A percentile compares a stretch with the other conserved stretches of the same genome.
phyloP scores from a whole-genome alignment of 92 coral and sea anemone genomes.

The Phymanthus crucifer region DNA sequence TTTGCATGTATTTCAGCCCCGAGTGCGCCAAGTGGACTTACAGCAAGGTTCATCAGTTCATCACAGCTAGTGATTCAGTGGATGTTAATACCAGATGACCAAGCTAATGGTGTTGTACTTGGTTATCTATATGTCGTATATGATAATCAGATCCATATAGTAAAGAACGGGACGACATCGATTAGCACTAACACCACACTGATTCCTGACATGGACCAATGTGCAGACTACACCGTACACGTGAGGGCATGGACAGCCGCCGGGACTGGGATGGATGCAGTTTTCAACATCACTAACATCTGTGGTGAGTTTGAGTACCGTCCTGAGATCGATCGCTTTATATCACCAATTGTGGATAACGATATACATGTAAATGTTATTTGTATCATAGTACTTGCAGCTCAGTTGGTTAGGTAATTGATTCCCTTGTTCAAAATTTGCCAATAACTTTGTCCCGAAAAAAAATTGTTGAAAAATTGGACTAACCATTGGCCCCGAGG shows the following conservation, averaged over 20 bases:
- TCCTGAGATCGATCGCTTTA: too few relatives aligned
- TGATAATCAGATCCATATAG: not conserved
- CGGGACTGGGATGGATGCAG: slow-evolving; percentile 48
- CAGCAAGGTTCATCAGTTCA: slow-evolving; percentile 27
- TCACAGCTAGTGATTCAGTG: slow-evolving; percentile 35
- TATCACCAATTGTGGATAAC: too few relatives aligned
- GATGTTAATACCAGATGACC: slow-evolving; percentile 16
- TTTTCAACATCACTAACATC: slow-evolving; percentile 7
- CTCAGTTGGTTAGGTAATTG: too few relatives aligned
- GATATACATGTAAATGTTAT: too few relatives aligned
- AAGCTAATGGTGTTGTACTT: slow-evolving; percentile 27
- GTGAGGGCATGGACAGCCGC: slow-evolving; percentile 43
- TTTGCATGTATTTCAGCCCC: slow-evolving; percentile 11
- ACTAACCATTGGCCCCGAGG: too few relatives aligned
- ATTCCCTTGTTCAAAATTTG: too few relatives aligned
- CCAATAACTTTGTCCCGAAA: too few relatives aligned
- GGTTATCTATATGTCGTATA: slow-evolving; percentile 38
- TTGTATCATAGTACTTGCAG: too few relatives aligned
- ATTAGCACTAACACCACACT: slow-evolving; percentile 19
- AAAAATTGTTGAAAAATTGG: too few relatives aligned
- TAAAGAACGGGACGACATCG: slow-evolving; percentile 3
- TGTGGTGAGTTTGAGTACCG: slow-evolving; percentile 46
- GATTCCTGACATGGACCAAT: slow-evolving; percentile 29
- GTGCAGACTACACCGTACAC: slow-evolving; percentile 45
- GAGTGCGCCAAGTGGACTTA: slow-evolving; percentile 17